Percentiles rank a stretch among this genome's conserved stretches.
phyloP scores from a whole-genome alignment of 2,888 invertebrate genomes.

The Agriopis aurantiaria region DNA sequence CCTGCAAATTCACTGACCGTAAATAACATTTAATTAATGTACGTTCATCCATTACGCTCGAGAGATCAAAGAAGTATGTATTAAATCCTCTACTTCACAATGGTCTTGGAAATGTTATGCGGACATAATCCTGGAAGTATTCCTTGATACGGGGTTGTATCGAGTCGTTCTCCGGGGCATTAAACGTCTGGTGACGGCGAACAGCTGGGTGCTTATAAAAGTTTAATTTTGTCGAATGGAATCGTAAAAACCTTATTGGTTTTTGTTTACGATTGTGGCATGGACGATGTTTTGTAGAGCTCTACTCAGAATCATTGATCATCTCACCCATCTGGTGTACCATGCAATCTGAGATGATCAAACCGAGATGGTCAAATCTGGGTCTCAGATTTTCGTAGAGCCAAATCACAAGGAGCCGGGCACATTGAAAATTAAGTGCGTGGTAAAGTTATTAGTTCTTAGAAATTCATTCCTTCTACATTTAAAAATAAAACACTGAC shows the following conservation, averaged over 20 bases:
- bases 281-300: constrained; percentile 65
- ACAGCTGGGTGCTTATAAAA: constrained; percentile 78
- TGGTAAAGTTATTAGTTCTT: background rate
- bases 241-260: constrained; percentile 81
- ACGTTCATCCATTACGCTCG: constrained; percentile 25
- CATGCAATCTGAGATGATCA: too few relatives aligned
- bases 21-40: constrained; percentile 53
- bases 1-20: constrained; percentile 86
- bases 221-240: constrained; percentile 81
- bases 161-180: constrained; percentile 52
- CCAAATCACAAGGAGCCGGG: constrained; percentile 7
- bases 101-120: constrained; percentile 38
- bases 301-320: constrained; percentile 54
- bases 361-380: too few relatives aligned
- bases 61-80: constrained; percentile 30
- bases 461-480: background rate
- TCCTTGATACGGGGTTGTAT: constrained; percentile 46
- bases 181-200: constrained; percentile 65
- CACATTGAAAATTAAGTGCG: background rate
- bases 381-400: constrained; percentile 35
- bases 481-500: background rate
- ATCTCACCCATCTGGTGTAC: too few relatives aligned
- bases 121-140: constrained; percentile 45
- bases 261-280: constrained; percentile 77
- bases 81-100: constrained; percentile 31